Evolutionary conservation across 37 sponge, comb jelly and placozoan species (phyloP), one percentile per base, ranked within the genome.

Genomic region (Ephydatia muelleri): DNA sequence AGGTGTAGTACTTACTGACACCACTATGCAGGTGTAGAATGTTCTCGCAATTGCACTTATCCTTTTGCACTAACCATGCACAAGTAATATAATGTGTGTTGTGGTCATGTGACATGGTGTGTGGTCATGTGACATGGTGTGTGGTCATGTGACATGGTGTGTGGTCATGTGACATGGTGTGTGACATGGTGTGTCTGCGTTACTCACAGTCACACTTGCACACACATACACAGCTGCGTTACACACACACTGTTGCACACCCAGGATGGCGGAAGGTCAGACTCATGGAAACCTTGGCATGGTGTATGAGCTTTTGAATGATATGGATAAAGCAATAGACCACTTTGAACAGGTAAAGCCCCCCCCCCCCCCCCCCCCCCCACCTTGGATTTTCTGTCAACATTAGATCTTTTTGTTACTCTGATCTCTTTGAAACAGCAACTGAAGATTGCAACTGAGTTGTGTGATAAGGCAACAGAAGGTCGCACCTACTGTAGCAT

Each of bases 251-350:
- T 21, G 14, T 0, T 38, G 12, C 27, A 22, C 37, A 37, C 73
- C 25, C 39, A 91, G 92, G 68, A 68, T 75, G 12, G 76, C 92
- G 38, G 80, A 81, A 38, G 88, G 81, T 5, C 83, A 84, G 12
- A 77, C 88, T 2, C 88, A 91, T 35, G 88, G 68, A 31, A 91
- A 76, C 47, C 81, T 94, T 22, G 94, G 94, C 3, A 80, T 82
- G 0, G 72, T 87, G 16, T 94, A 84, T 85, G 94, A 94, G 68
- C 80, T 92, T 47, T 70, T 92, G 57, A 83, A 88, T 33, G 85
- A 95, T 72, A 84, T 84, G 28, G 96, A 95, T 80, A 90, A 88
- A 79, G 96, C 96, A 19, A 90, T 95, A 30, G 96, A 95, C 71
- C 90, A 92, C 82, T 92, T 88, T 76, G 91, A 94, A 66, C 81